These are phyloP conservation scores for Actias luna DNA, from an alignment of 2,888 invertebrate genomes.

Conservation along the genomic window DNA sequence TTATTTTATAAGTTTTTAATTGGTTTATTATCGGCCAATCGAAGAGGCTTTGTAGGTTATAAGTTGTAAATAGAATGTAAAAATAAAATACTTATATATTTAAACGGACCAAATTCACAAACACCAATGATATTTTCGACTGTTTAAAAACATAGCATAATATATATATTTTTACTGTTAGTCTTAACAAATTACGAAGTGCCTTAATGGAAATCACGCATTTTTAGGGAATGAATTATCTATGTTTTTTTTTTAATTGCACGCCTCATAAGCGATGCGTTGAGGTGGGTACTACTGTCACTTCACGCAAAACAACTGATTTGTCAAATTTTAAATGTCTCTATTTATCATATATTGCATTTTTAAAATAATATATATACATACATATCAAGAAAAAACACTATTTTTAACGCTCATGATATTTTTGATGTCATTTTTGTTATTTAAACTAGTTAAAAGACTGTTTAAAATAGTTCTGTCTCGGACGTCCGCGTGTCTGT, in stretches of 20 bases:
- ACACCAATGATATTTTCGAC: conserved; percentile 6
- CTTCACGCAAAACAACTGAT: too few relatives aligned
- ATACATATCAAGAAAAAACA: too few relatives aligned
- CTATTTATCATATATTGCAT: too few relatives aligned
- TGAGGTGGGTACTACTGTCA: too few relatives aligned
- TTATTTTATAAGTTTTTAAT: conserved; percentile 10
- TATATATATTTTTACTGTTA: not conserved
- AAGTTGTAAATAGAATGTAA: conserved; percentile 19
- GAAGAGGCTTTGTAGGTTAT: conserved; percentile 30
- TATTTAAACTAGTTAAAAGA: too few relatives aligned
- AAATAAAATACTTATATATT: conserved; percentile 7
- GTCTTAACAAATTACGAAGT: not conserved
- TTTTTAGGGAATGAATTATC: not conserved
- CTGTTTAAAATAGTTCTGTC: too few relatives aligned
- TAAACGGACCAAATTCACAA: not conserved
- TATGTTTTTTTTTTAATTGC: not conserved
- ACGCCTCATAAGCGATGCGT: too few relatives aligned
- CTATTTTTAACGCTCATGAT: too few relatives aligned
- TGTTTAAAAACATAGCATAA: conserved; percentile 1
- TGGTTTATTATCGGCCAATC: conserved; percentile 24
- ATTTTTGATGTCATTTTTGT: too few relatives aligned
- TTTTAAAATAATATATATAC: too few relatives aligned
- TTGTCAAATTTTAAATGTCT: too few relatives aligned
- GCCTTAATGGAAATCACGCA: conserved; percentile 7
- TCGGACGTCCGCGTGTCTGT: too few relatives aligned